Conservation (phyloP, 2,113 vertebrate genomes). For the Oxyruncus cristatus region DNA sequence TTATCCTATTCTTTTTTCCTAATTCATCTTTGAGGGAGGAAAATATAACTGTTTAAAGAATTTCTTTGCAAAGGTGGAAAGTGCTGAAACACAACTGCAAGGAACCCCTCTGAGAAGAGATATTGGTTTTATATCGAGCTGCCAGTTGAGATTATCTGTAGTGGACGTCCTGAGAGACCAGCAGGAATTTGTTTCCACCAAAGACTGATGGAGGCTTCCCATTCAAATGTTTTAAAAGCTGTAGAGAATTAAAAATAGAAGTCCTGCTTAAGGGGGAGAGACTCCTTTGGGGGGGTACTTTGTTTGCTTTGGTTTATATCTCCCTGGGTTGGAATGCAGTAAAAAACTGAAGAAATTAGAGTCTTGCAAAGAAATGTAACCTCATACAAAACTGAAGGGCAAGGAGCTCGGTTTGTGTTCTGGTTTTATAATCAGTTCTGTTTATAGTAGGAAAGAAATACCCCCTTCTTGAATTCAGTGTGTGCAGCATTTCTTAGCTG, state of each 20-base stretch:
- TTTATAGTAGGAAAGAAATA: conserved; percentile 75
- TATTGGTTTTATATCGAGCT: not conserved
- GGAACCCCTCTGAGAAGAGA: conserved; percentile 45
- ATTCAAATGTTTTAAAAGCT: conserved; percentile 75
- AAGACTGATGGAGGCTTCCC: conserved; percentile 64
- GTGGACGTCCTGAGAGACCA: conserved; percentile 54
- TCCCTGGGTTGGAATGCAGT: conserved; percentile 67
- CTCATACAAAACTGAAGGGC: conserved; percentile 54
- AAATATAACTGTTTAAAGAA: conserved; percentile 8
- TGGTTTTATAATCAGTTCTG: conserved; percentile 78
- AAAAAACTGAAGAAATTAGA: conserved; percentile 64
- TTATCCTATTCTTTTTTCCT: not conserved
- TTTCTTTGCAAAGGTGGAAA: conserved; percentile 50
- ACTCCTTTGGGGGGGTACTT: conserved; percentile 70
- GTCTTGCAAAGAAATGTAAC: conserved; percentile 46
- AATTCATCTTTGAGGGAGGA: not conserved
- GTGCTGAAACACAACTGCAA: conserved; percentile 49
- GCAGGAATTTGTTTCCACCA: conserved; percentile 54
- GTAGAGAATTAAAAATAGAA: conserved; percentile 76
- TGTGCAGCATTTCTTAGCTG: conserved; percentile 54
- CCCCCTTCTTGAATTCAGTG: conserved; percentile 63
- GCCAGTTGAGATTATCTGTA: conserved; percentile 68
- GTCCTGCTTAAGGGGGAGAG: conserved; percentile 43
- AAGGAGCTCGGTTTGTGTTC: conserved; percentile 60
- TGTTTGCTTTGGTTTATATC: conserved; percentile 77